Base-by-base conservation (phyloP, 2,888 invertebrate species). In the Philonicus albiceps region DNA sequence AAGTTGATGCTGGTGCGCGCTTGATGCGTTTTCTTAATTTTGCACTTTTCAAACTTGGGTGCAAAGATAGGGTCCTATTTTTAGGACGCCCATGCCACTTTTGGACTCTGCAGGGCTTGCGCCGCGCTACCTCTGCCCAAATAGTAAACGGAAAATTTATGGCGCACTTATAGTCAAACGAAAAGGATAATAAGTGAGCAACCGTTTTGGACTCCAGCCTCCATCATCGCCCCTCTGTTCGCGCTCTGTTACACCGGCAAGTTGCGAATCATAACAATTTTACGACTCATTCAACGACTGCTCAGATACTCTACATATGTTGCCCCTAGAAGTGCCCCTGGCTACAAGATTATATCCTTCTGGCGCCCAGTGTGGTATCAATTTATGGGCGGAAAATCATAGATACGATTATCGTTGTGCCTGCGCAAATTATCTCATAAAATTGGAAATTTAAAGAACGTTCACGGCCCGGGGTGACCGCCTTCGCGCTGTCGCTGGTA, bases 121-220 rank as follows among this genome's bases (percentile, higher is more conserved):
- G 55, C 6, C 55, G 11, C 22, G 55, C 55, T 22, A 22, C 19
- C 53, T 74, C 7, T 31, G 74, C 31, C 19, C 34, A 80, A 31
- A 31, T 53, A 80, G 80, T 80, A 80, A 80, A 53, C 80, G 43
- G 64, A 64, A 55, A 64, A 64, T 64, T 64, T 64, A 64, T 64
- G 64, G 11, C 3, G 64, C 64, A 22, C 19, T 64, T 64, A 11
- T 19, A 64, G 64, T 64, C 64, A 64, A 64, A 64, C 27, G 64
- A 64, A 64, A 64, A 64, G 64, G 64, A 64, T 64, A 64, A 64
- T 64, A 22, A 64, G 64, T 11, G 27, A 64, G 19, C 7, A 8
- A 2, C 7, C 22, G 64, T 27, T 27, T 8, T 64, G 27, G 22
- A 64, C 64, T 8, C 64, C 11, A 64, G 64, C 27, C 22, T 64